phyloP scores from a whole-genome alignment of 2,888 invertebrate genomes.

The Panopea generosa region DNA sequence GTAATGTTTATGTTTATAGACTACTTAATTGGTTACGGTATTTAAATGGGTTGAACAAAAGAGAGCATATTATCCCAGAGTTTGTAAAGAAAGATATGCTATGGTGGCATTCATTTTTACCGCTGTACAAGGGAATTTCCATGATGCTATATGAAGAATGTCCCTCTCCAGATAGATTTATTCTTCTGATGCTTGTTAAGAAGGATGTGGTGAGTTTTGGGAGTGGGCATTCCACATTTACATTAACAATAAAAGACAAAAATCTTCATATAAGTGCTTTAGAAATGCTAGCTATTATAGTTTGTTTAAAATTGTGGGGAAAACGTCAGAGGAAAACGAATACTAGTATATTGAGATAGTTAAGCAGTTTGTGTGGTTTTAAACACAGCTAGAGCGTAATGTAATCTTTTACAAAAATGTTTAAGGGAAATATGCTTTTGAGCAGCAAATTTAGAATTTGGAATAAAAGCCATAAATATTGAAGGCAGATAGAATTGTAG shows the following conservation, averaged over 20 bases:
- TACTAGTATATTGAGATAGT: slow-evolving; percentile 10
- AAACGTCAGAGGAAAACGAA: not conserved
- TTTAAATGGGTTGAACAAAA: too few species aligned
- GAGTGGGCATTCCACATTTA: slow-evolving; percentile 25
- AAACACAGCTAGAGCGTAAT: slow-evolving; percentile 5
- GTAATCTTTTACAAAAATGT: slow-evolving; percentile 8
- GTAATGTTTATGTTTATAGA: not conserved
- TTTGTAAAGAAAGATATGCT: slow-evolving; percentile 22
- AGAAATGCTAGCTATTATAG: slow-evolving; percentile 33
- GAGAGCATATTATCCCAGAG: slow-evolving; percentile 5
- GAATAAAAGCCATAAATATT: not conserved
- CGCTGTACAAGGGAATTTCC: slow-evolving; percentile 40
- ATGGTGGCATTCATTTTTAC: slow-evolving; percentile 39
- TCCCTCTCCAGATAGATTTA: slow-evolving; percentile 18
- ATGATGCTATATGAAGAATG: slow-evolving; percentile 27
- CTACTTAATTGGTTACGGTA: not conserved
- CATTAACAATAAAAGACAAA: slow-evolving; percentile 8
- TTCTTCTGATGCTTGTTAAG: slow-evolving; percentile 21
- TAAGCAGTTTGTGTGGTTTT: slow-evolving; percentile 11
- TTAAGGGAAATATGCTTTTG: slow-evolving; percentile 15
- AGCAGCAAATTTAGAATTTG: slow-evolving; percentile 1
- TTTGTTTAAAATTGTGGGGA: slow-evolving; percentile 29
- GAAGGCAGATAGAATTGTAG: not conserved
- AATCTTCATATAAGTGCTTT: slow-evolving; percentile 26
- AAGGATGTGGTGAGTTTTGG: slow-evolving; percentile 25